A percentile compares a stretch with the other conserved stretches of the same genome.
These are phyloP conservation scores for Spizaetus ornatus DNA, from an alignment of 2,113 vertebrate genomes.

Conservation along the genomic window DNA sequence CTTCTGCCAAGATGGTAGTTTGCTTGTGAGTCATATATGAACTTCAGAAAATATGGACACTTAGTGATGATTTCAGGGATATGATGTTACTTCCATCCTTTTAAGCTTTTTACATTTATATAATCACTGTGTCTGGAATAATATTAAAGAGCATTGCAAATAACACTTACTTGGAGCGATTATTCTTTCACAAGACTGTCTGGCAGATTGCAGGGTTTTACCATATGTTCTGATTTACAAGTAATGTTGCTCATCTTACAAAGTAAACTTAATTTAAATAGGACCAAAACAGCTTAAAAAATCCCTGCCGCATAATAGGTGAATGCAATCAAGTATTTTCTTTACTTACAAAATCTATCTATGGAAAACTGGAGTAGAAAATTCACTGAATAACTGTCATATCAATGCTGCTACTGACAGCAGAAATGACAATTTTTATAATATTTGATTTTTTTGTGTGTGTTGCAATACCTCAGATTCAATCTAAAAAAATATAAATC, in stretches of 20 bases:
- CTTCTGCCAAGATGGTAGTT: constrained; percentile 29
- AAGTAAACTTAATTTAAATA: neutral
- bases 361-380: neutral
- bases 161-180: neutral
- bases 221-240: constrained; percentile 37
- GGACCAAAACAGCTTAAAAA: neutral
- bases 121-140: neutral
- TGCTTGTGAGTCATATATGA: neutral
- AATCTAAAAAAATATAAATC: neutral
- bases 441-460: neutral
- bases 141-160: neutral
- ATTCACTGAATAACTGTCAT: neutral
- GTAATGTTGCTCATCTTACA: neutral
- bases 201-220: neutral
- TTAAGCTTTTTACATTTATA: neutral
- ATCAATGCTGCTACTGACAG: neutral
- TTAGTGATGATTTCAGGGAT: neutral
- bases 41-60: neutral
- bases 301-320: neutral
- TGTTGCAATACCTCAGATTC: neutral
- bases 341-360: neutral
- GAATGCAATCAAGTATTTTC: neutral
- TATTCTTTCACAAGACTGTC: constrained; percentile 13
- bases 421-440: neutral
- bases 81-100: neutral